Evolutionary conservation across 2,888 invertebrate genomes (phyloP), one percentile per base, ranked within the genome.

Genomic region (Acanthoscelides obtectus): DNA sequence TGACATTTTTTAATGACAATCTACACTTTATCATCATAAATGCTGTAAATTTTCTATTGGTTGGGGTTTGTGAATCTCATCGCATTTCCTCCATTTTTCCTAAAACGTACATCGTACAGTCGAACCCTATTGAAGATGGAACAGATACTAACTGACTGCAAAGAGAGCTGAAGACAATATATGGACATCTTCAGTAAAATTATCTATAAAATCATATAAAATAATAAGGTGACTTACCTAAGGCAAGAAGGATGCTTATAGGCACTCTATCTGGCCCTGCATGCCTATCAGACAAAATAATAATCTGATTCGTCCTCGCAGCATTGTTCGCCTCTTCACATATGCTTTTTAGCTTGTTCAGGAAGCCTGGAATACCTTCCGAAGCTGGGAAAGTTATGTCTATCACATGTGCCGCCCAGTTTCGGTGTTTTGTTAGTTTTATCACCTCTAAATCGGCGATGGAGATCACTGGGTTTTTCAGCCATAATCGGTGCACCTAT

Each of bases 381-480:
- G 87, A 84, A 75, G 90, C 90, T 22, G 92, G 93, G 88, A 94
- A 99, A 68, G 97, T 95, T 74, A 94, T 94, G 86, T 99, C 97
- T 71, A 85, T 91, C 0, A 92, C 88, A 82, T 90, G 90, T 0
- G 95, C 90, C 88, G 88, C 93, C 99, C 98, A 99, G 19, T 94
- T 94, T 25, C 96, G 91, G 84, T 95, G 93, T 27, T 87, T 91
- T 22, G 94, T 95, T 64, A 90, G 87, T 82, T 95, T 96, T 70
- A 99, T 87, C 12, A 98, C 93, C 82, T 95, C 93, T 78, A 98
- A 87, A 85, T 99, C 99, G 22, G 91, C 89, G 77, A 99, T 89
- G 19, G 98, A 98, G 72, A 99, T 87, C 74, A 99, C 94, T 0
- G 99, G 99, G 87, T 99, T 96, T 71, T 93, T 92, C 75, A 99